These are phyloP conservation scores for Nudaria mundana DNA, from an alignment of 2,888 invertebrate genomes.

Conservation along the genomic window DNA sequence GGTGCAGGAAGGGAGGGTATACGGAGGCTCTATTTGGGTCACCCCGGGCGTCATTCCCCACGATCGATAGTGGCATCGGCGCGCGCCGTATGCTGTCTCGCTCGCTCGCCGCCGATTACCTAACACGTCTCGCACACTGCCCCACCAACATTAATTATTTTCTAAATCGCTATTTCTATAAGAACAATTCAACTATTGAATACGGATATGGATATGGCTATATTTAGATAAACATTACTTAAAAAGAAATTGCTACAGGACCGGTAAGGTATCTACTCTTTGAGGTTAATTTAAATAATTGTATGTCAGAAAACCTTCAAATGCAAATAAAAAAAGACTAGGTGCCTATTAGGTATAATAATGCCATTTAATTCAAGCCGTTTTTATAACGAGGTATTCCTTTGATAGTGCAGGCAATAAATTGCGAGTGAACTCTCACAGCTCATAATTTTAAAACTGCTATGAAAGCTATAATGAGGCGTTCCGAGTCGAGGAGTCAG, in stretches of 20 bases:
- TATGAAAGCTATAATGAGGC: slow-evolving; percentile 61
- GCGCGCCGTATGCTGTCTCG: slow-evolving; percentile 69
- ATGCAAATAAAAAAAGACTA: no score
- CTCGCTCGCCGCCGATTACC: slow-evolving; percentile 68
- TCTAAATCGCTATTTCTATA: slow-evolving; percentile 56
- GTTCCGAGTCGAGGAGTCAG: slow-evolving; percentile 42
- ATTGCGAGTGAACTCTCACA: slow-evolving; percentile 43
- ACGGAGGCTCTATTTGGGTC: slow-evolving; percentile 80
- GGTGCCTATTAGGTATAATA: no score
- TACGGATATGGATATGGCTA: slow-evolving; percentile 31
- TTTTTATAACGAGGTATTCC: slow-evolving; percentile 23
- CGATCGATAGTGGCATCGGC: slow-evolving; percentile 75
- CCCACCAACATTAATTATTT: slow-evolving; percentile 72
- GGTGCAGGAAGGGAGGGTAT: slow-evolving; percentile 56
- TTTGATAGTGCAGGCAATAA: slow-evolving; percentile 42
- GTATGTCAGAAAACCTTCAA: no score
- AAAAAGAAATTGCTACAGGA: slow-evolving; percentile 1
- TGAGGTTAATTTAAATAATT: no score
- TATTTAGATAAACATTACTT: no score
- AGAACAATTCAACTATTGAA: slow-evolving; percentile 48
- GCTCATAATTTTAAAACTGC: slow-evolving; percentile 55
- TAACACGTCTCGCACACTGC: slow-evolving; percentile 72
- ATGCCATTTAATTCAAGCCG: no score
- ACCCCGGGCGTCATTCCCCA: slow-evolving; percentile 78
- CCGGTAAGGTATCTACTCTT: no score